Conservation (phyloP, 2,113 vertebrate species). For the Crotalus tigris region DNA sequence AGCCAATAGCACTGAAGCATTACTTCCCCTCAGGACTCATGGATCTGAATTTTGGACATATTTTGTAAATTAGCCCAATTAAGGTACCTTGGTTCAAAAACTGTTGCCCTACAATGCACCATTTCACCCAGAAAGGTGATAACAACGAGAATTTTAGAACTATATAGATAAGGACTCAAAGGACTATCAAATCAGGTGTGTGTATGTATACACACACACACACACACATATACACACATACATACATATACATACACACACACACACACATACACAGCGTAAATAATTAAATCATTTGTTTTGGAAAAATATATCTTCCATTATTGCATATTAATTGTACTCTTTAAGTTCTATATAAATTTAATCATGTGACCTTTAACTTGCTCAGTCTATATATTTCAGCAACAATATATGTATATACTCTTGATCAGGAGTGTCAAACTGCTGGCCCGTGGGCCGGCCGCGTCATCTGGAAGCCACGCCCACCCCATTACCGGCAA, state of each 20-base stretch:
- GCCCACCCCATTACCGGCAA: no score
- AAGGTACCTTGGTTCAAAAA: not conserved
- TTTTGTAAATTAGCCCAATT: not conserved
- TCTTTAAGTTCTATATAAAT: not conserved
- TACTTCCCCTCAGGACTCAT: not conserved
- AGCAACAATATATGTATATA: not conserved
- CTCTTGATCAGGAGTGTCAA: no score
- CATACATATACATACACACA: no score
- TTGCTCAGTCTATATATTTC: not conserved
- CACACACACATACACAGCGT: not conserved
- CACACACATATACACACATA: no score
- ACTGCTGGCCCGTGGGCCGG: no score
- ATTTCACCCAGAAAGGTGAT: not conserved
- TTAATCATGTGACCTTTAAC: not conserved
- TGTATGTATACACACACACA: no score
- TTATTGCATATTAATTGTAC: not conserved
- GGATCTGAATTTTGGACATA: not conserved
- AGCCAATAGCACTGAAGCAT: not conserved
- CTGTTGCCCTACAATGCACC: not conserved
- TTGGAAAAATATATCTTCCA: not conserved
- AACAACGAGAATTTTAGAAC: no score
- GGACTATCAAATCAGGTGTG: not conserved
- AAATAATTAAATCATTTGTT: not conserved
- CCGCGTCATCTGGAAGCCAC: no score
- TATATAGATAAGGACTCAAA: not conserved